Percentiles rank a stretch among this genome's conserved stretches.
Evolutionary conservation across 2,888 invertebrate genomes (phyloP).

Genomic region (Tetramorium bicarinatum): DNA sequence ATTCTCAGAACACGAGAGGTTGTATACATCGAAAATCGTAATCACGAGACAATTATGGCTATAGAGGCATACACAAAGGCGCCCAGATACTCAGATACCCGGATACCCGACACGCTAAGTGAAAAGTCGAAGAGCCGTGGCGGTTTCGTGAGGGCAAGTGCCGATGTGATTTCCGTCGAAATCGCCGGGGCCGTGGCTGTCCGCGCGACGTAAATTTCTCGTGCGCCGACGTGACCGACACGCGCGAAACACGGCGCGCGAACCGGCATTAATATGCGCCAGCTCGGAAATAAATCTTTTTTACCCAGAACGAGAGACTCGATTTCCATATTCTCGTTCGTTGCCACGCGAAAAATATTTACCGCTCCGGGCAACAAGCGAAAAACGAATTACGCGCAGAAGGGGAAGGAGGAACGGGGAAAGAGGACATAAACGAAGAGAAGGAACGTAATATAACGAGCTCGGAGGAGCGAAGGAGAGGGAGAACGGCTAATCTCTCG

Average conservation of each 20-base stretch:
- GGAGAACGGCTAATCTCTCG: neutral
- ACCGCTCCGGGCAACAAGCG: constrained; percentile 7
- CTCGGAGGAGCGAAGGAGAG: neutral
- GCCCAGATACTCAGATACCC: constrained; percentile 15
- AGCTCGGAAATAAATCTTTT: constrained; percentile 71
- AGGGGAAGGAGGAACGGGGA: neutral
- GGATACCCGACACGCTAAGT: constrained; percentile 39
- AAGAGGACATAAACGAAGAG: neutral
- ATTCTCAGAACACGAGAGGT: neutral
- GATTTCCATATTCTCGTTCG: constrained; percentile 73
- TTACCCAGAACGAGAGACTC: constrained; percentile 48
- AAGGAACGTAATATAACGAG: neutral
- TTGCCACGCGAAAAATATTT: constrained; percentile 62
- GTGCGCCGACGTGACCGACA: constrained; percentile 53
- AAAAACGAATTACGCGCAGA: neutral
- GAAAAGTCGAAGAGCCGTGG: constrained; percentile 33
- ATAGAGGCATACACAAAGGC: neutral
- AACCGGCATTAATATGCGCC: constrained; percentile 55
- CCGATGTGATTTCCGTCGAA: constrained; percentile 44
- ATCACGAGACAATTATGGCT: neutral
- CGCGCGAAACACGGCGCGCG: constrained; percentile 45
- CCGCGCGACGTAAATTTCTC: constrained; percentile 58
- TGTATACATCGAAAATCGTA: constrained; percentile 17
- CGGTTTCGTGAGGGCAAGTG: constrained; percentile 22
- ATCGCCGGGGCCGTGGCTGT: neutral